Conservation (phyloP, 2,888 invertebrate genomes). For the Drosophila sordidula region DNA sequence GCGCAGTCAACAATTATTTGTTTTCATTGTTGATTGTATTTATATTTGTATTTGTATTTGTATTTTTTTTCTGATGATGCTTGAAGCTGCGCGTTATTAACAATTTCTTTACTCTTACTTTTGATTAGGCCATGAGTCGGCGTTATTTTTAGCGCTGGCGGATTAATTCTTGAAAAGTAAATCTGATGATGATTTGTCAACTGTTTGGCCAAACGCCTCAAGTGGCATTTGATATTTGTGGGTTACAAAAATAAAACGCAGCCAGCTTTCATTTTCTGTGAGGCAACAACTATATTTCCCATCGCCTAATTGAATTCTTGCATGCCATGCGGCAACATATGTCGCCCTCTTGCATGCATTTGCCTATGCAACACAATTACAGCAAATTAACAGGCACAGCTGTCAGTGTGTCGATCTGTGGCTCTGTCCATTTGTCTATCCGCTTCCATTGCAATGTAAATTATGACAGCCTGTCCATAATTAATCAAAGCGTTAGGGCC, state of each 20-base stretch:
- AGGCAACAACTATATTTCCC: slow-evolving; percentile 51
- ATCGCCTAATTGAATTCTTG: slow-evolving; percentile 62
- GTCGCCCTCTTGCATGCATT: slow-evolving; percentile 22
- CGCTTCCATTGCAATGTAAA: slow-evolving; percentile 61
- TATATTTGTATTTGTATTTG: slow-evolving; percentile 36
- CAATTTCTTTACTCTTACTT: slow-evolving; percentile 78
- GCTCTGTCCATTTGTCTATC: slow-evolving; percentile 8
- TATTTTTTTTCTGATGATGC: slow-evolving; percentile 20
- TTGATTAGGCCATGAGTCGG: slow-evolving; percentile 74
- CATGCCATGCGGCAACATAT: slow-evolving; percentile 47
- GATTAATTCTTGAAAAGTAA: slow-evolving; percentile 80
- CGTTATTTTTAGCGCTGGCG: slow-evolving; percentile 48
- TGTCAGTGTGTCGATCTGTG: slow-evolving; percentile 36
- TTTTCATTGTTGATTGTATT: slow-evolving; percentile 76
- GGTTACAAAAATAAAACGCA: slow-evolving; percentile 65
- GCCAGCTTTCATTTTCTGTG: slow-evolving; percentile 70
- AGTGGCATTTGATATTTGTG: slow-evolving; percentile 44
- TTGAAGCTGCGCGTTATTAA: slow-evolving; percentile 36
- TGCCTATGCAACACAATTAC: slow-evolving; percentile 46
- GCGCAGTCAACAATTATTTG: slow-evolving; percentile 68
- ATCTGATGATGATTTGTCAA: slow-evolving; percentile 78
- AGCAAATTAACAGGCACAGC: slow-evolving; percentile 53
- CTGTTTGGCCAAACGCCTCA: slow-evolving; percentile 28
- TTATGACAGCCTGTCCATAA: slow-evolving; percentile 78
- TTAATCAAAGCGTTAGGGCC: slow-evolving; percentile 80